Evolutionary conservation across 1,140 invertebrate species (phyloP).

Genomic region (Zophobas atratus): DNA sequence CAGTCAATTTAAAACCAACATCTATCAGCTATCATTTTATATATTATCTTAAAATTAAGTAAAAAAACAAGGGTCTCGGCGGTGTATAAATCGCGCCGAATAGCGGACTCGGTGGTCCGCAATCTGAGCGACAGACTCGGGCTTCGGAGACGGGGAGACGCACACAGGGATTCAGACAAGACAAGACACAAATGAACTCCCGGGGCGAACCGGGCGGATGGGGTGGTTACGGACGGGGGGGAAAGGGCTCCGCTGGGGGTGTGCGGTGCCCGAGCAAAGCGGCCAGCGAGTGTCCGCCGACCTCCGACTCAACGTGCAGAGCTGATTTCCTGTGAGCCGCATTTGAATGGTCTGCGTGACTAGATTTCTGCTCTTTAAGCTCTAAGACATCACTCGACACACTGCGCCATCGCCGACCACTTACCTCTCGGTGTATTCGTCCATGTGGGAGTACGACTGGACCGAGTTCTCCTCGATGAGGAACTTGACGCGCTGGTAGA

Average conservation of each 20-base stretch:
- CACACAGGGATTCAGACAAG: slow-evolving; percentile 81
- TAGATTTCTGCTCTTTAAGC: slow-evolving; percentile 47
- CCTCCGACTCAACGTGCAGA: slow-evolving; percentile 63
- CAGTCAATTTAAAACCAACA: slow-evolving; percentile 32
- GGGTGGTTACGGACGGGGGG: slow-evolving; percentile 28
- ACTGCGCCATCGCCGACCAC: slow-evolving; percentile 66
- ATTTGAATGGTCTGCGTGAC: slow-evolving; percentile 47
- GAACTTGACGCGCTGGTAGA: slow-evolving; percentile 98
- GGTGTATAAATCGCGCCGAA: slow-evolving; percentile 47
- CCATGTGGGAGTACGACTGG: slow-evolving; percentile 96
- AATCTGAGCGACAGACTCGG: slow-evolving; percentile 62
- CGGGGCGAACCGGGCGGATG: slow-evolving; percentile 33
- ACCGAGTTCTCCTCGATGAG: slow-evolving; percentile 98
- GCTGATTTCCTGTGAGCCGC: slow-evolving; percentile 57
- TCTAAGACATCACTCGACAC: slow-evolving; percentile 45
- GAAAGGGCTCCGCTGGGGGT: slow-evolving; percentile 53
- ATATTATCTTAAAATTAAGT: slow-evolving; percentile 1
- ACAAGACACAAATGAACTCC: slow-evolving; percentile 75
- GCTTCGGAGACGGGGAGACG: slow-evolving; percentile 73
- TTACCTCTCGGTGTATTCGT: slow-evolving; percentile 99
- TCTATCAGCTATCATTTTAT: slow-evolving; percentile 10
- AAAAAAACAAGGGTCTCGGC: slow-evolving; percentile 44
- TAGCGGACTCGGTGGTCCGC: slow-evolving; percentile 40
- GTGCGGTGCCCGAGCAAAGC: slow-evolving; percentile 66
- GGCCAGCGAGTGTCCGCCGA: slow-evolving; percentile 57